A percentile compares a stretch with the other conserved stretches of the same genome.
These are phyloP conservation scores for Megaceryle maxima DNA, from an alignment of 2,113 vertebrate genomes.

Conservation along the genomic window DNA sequence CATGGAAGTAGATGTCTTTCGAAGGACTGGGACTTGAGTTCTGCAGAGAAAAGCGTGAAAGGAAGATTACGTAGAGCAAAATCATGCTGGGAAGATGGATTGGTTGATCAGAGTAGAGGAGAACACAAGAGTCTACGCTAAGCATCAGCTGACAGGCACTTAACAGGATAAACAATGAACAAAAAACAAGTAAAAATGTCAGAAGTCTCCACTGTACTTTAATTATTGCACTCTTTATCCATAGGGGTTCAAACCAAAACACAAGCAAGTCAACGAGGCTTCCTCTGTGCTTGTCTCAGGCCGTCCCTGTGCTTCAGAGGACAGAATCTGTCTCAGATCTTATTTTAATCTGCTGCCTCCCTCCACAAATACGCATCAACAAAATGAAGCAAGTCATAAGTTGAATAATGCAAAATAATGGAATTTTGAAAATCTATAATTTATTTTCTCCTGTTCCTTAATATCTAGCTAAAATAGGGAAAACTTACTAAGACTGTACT, in stretches of 20 bases:
- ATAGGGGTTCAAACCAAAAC: neutral
- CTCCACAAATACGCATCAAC: neutral
- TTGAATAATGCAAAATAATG: neutral
- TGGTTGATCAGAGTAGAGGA: neutral
- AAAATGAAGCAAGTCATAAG: neutral
- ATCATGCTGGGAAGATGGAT: neutral
- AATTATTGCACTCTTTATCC: neutral
- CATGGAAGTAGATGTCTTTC: neutral
- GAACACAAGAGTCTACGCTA: neutral
- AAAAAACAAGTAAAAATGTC: neutral
- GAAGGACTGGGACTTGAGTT: neutral
- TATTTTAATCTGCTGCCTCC: neutral
- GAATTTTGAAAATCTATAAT: neutral
- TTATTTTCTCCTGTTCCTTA: neutral
- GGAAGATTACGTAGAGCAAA: neutral
- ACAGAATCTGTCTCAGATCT: neutral
- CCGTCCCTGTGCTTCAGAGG: neutral
- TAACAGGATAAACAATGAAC: neutral
- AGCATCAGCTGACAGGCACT: neutral
- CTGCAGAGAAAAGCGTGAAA: neutral
- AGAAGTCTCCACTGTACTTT: neutral
- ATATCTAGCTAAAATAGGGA: neutral
- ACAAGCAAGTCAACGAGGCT: rapidly evolving
- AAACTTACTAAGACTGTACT: neutral
- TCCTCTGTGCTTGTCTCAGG: neutral